A percentile compares a stretch with the other conserved stretches of the same genome.
These are phyloP conservation scores for Mohoua ochrocephala DNA, from an alignment of 2,113 vertebrate species.

Conservation along the genomic window DNA sequence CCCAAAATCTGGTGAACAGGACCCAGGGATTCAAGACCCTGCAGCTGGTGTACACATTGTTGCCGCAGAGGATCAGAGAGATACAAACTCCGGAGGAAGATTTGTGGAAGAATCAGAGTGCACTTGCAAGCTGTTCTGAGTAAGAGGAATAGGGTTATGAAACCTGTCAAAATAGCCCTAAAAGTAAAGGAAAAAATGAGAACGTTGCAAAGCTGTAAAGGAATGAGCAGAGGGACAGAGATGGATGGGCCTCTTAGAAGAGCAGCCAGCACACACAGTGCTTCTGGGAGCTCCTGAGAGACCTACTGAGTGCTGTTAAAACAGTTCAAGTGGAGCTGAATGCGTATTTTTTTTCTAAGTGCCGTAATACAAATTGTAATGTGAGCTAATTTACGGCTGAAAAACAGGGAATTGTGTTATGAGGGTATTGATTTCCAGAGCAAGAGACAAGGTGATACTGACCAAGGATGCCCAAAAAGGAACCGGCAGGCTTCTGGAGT, in stretches of 20 bases:
- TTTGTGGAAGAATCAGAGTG: not conserved
- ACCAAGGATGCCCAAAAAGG: not conserved
- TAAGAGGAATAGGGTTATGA: constrained; percentile 37
- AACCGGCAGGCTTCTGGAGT: not conserved
- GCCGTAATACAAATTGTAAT: constrained; percentile 37
- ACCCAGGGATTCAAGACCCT: not conserved
- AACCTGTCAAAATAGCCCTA: constrained; percentile 7
- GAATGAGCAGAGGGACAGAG: constrained; percentile 17
- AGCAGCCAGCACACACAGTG: not conserved
- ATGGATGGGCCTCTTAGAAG: constrained; percentile 53
- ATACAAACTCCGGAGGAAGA: not conserved
- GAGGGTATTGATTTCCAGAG: constrained; percentile 14
- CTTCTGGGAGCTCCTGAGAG: constrained; percentile 42
- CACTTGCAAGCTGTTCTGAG: not conserved
- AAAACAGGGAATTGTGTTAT: constrained; percentile 5
- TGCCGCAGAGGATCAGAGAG: not conserved
- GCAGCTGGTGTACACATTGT: rapidly evolving
- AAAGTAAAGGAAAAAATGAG: constrained; percentile 32
- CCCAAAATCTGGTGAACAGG: not conserved
- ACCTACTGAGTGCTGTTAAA: constrained; percentile 46
- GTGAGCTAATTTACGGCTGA: constrained; percentile 40
- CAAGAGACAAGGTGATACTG: not conserved
- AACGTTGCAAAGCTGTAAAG: not conserved
- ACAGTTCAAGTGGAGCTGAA: constrained; percentile 32
- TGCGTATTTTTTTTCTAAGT: constrained; percentile 6